These are phyloP conservation scores for Acrossocheilus fasciatus DNA, from an alignment of 2,797 vertebrate species.

Conservation along the genomic window DNA sequence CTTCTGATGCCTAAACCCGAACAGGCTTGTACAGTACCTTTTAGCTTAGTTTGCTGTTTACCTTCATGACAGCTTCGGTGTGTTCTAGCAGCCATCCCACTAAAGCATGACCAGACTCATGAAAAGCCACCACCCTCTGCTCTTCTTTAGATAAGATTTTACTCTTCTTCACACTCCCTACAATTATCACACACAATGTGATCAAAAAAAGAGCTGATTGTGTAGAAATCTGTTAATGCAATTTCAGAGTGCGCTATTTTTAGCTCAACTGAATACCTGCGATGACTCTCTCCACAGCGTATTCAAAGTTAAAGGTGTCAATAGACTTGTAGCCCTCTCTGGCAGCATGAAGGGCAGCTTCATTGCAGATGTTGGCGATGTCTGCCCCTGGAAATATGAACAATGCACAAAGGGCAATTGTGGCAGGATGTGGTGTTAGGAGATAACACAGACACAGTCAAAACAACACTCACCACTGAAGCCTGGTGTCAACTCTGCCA, in stretches of 20 bases:
- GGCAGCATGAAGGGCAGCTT: conserved; percentile 95
- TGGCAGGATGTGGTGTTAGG: background rate
- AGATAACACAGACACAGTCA: background rate
- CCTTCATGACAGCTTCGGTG: conserved; percentile 97
- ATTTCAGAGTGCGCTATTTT: background rate
- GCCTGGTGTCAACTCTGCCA: conserved; percentile 94
- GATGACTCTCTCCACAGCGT: conserved; percentile 93
- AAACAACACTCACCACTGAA: conserved; percentile 86
- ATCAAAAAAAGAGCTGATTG: background rate
- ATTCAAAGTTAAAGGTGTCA: conserved; percentile 92
- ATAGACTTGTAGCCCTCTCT: conserved; percentile 93
- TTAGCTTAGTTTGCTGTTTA: conserved; percentile 59
- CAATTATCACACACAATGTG: conserved; percentile 39
- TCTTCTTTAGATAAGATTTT: conserved; percentile 95
- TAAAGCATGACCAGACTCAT: conserved; percentile 92
- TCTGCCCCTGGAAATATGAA: conserved; percentile 86
- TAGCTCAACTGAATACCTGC: conserved; percentile 79
- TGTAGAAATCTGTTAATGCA: background rate
- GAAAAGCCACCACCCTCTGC: conserved; percentile 91
- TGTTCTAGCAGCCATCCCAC: conserved; percentile 98
- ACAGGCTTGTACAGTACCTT: too few species aligned
- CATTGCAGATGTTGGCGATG: conserved; percentile 98
- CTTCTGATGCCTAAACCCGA: too few species aligned
- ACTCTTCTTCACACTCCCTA: conserved; percentile 94
- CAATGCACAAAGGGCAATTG: background rate